These are phyloP conservation scores for Poecile montanus DNA, from an alignment of 2,797 vertebrate species.

Conservation along the genomic window DNA sequence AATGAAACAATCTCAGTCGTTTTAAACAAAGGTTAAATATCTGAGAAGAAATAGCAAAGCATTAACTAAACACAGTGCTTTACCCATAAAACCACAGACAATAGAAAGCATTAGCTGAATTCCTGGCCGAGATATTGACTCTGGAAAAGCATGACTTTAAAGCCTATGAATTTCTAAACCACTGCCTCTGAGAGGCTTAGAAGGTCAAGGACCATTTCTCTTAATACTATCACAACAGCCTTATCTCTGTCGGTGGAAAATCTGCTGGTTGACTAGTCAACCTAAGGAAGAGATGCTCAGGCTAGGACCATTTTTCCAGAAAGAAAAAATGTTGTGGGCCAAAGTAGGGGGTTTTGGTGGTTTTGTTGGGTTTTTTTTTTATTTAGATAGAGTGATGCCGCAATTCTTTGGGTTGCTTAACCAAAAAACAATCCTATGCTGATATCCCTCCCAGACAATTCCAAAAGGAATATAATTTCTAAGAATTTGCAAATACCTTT, in stretches of 20 bases:
- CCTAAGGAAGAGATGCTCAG: not conserved
- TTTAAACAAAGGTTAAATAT: not conserved
- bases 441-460: not conserved
- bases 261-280: not conserved
- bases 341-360: not conserved
- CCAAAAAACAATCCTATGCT: not conserved
- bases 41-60: not conserved
- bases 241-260: not conserved
- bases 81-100: not conserved
- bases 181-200: not conserved
- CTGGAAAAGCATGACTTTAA: not conserved
- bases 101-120: not conserved
- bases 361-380: not conserved
- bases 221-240: not conserved
- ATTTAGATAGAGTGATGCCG: not conserved
- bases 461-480: not conserved
- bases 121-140: not conserved
- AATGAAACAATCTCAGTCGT: not conserved
- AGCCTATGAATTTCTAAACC: not conserved
- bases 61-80: not conserved
- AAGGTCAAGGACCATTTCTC: not conserved
- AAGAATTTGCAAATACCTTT: not conserved
- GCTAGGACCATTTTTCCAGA: not conserved
- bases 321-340: not conserved
- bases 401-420: not conserved